phyloP scores from a whole-genome alignment of 2,113 vertebrate species.

The Parus major region DNA sequence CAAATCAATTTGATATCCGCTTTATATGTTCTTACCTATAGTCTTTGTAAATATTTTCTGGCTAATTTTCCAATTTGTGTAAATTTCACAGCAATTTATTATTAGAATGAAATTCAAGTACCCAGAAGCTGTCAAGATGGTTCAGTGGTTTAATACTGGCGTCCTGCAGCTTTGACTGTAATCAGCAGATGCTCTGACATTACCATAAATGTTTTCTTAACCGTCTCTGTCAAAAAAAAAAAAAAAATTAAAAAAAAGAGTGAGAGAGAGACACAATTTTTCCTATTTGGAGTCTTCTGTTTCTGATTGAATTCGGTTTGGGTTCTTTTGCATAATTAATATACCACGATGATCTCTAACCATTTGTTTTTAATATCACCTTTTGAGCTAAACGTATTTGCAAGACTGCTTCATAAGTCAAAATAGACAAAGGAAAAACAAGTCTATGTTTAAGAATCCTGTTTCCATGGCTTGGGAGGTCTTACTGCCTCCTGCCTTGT shows the following conservation, averaged over 20 bases:
- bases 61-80: constrained; percentile 71
- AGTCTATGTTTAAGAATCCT: background rate
- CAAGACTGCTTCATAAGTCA: constrained; percentile 25
- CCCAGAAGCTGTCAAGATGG: constrained; percentile 76
- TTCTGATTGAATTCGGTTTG: constrained; percentile 74
- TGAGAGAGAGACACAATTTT: background rate
- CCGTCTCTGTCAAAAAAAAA: constrained; percentile 51
- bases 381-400: constrained; percentile 62
- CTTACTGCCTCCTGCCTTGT: background rate
- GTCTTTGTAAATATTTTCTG: constrained; percentile 56
- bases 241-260: background rate
- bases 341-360: constrained; percentile 70
- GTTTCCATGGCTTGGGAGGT: background rate
- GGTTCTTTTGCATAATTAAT: constrained; percentile 77
- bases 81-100: constrained; percentile 72
- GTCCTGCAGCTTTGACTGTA: constrained; percentile 76
- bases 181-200: constrained; percentile 80
- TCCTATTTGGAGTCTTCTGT: constrained; percentile 55
- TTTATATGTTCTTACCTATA: constrained; percentile 51
- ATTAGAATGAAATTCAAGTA: constrained; percentile 64
- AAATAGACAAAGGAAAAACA: constrained; percentile 49
- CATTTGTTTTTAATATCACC: constrained; percentile 71
- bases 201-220: constrained; percentile 81
- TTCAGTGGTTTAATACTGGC: constrained; percentile 77
- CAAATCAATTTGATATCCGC: constrained; percentile 36